Evolutionary conservation across 2,888 invertebrate genomes (phyloP), one percentile per base, ranked within the genome.

Genomic region (Eupeodes luniger): DNA sequence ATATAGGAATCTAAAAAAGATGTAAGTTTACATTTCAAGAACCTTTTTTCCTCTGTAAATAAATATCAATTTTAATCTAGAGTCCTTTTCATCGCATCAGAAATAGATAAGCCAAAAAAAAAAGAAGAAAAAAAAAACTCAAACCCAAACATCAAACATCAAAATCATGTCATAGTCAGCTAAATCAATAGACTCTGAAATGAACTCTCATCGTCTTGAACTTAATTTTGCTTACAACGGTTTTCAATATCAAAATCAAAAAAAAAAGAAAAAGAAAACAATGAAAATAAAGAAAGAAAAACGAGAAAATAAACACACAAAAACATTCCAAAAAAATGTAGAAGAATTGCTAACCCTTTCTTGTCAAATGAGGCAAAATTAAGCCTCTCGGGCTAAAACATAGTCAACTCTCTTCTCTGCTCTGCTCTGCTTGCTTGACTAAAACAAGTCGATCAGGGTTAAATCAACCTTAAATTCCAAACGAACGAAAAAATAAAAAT

Each of bases 371-470:
- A 86, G 66, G 70, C 79, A 82, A 57, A 74, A 70, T 55, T 76
- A 79, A 86, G 79, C 79, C 83, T 82, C 75, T 79, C 34, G 36
- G 53, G 51, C 67, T 16, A 59, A 51, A 64, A 72, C 62, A 81
- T 59, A 66, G 77, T 49, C 72, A 79, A 62, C 74, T 40, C 53
- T 6, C 14, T 27, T 27, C 27, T 27, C 27, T 27, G 27, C 27
- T 27, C 27, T 27, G 27, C 27, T 27, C 27, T 27, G 27, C 27
- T 27, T 53, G 74, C 74, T 85, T 70, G 44, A 47, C 72, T 78
- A 69, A 74, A 70, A 82, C 82, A 75, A 78, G 61, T 74, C 82
- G 72, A 86, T 86, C 86, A 79, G 79, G 78, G 78, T 82, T 82
- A 86, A 82, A 86, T 82, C 86, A 83, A 86, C 85, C 76, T 72